Evolutionary conservation across 2,113 vertebrate genomes (phyloP).

Genomic region (Podilymbus podiceps): DNA sequence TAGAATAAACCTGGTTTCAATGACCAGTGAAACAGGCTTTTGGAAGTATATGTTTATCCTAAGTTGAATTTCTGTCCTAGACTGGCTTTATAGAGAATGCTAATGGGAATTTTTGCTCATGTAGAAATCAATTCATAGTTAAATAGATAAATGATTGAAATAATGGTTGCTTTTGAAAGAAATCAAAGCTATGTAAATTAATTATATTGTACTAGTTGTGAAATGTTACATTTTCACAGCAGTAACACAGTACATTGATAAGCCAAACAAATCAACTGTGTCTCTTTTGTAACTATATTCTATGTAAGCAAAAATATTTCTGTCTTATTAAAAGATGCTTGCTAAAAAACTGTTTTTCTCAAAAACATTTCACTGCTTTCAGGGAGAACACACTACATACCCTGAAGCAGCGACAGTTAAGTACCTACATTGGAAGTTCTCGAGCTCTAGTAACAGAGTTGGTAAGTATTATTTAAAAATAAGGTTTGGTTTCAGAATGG

Average conservation of each 20-base stretch:
- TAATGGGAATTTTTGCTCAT: neutral
- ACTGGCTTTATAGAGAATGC: neutral
- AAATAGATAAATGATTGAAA: neutral
- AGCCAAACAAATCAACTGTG: neutral
- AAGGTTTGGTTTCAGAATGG: neutral
- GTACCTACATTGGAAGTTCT: conserved; percentile 73
- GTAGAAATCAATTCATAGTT: neutral
- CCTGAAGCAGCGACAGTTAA: conserved; percentile 83
- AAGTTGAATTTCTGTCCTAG: neutral
- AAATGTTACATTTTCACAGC: neutral
- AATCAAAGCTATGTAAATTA: neutral
- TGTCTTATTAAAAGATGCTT: neutral
- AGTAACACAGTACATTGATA: neutral
- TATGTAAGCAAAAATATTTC: neutral
- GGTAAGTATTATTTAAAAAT: conserved; percentile 72
- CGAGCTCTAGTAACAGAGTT: conserved; percentile 92
- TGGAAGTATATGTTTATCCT: neutral
- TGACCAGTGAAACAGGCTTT: neutral
- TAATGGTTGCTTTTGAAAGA: neutral
- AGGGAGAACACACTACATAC: conserved; percentile 96
- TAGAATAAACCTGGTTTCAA: neutral
- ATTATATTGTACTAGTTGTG: neutral
- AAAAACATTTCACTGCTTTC: conserved; percentile 16
- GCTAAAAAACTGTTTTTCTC: neutral
- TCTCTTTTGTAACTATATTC: neutral